Percentiles rank a stretch among this genome's conserved stretches.
Evolutionary conservation across 1,140 invertebrate species (phyloP).

Genomic region (Papilio helenus): DNA sequence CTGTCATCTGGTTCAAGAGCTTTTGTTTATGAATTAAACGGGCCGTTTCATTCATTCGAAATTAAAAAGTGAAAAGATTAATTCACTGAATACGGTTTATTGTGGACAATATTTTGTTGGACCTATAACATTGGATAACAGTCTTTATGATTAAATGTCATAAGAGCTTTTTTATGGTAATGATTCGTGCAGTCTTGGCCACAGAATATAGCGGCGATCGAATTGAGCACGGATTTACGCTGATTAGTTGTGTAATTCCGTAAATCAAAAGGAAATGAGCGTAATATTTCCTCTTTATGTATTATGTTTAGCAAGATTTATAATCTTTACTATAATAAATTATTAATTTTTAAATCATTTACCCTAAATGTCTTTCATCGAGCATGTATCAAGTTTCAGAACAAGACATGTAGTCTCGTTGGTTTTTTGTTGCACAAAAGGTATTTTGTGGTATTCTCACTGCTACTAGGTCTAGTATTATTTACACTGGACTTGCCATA

Average conservation of each 20-base stretch:
- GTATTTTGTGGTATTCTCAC: slow-evolving; percentile 28
- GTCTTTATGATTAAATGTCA: no score
- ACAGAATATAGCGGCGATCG: background rate
- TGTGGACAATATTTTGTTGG: background rate
- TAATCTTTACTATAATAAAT: no score
- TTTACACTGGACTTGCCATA: slow-evolving; percentile 15
- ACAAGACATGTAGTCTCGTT: background rate
- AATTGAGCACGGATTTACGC: no score
- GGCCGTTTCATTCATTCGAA: slow-evolving; percentile 13
- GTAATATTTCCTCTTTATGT: background rate
- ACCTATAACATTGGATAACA: background rate
- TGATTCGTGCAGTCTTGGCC: background rate
- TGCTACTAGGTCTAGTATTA: slow-evolving; percentile 26
- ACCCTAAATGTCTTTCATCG: no score
- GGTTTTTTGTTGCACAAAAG: background rate
- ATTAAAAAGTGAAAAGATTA: slow-evolving; percentile 19
- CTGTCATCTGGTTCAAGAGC: slow-evolving; percentile 7
- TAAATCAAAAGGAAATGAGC: background rate
- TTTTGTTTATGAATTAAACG: slow-evolving; percentile 31
- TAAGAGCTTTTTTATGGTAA: background rate
- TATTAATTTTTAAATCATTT: no score
- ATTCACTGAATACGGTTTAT: background rate
- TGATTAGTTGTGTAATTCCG: background rate
- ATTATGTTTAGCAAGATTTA: slow-evolving; percentile 28
- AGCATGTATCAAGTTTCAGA: background rate